phyloP scores from a whole-genome alignment of 2,888 invertebrate species.

The Agonopterix arenella region DNA sequence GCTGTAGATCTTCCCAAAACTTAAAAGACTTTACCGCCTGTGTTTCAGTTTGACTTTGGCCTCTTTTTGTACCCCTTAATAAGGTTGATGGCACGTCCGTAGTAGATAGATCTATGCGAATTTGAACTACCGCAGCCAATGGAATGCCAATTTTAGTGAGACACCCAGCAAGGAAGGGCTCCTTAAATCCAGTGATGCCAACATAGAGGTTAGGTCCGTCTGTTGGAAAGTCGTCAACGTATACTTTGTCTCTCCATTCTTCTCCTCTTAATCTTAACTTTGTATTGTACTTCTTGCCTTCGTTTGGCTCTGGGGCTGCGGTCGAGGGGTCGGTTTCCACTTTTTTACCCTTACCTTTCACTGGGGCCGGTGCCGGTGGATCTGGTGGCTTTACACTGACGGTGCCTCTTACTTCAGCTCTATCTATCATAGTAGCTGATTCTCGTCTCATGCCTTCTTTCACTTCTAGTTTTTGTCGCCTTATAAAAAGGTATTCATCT shows the following conservation, averaged over 20 bases:
- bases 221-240: constrained; percentile 69
- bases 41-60: constrained; percentile 55
- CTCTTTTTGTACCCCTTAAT: constrained; percentile 46
- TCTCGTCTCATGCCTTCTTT: constrained; percentile 53
- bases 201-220: constrained; percentile 75
- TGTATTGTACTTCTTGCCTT: constrained; percentile 66
- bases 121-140: constrained; percentile 54
- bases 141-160: constrained; percentile 57
- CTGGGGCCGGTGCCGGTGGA: constrained; percentile 18
- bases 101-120: constrained; percentile 43
- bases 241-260: constrained; percentile 73
- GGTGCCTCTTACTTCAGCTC: constrained; percentile 46
- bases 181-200: constrained; percentile 68
- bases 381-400: constrained; percentile 30
- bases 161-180: constrained; percentile 40
- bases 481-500: constrained; percentile 57
- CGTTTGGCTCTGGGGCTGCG: constrained; percentile 26
- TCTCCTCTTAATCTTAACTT: constrained; percentile 66
- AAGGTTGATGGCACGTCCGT: constrained; percentile 41
- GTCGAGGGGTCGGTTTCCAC: constrained; percentile 25
- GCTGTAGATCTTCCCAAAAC: constrained; percentile 59
- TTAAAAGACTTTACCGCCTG: constrained; percentile 38
- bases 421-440: constrained; percentile 53
- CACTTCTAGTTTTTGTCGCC: constrained; percentile 51
- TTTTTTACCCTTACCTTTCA: constrained; percentile 31